Conservation (phyloP, 1,140 invertebrate species). For the Trichomalopsis sarcophagae region DNA sequence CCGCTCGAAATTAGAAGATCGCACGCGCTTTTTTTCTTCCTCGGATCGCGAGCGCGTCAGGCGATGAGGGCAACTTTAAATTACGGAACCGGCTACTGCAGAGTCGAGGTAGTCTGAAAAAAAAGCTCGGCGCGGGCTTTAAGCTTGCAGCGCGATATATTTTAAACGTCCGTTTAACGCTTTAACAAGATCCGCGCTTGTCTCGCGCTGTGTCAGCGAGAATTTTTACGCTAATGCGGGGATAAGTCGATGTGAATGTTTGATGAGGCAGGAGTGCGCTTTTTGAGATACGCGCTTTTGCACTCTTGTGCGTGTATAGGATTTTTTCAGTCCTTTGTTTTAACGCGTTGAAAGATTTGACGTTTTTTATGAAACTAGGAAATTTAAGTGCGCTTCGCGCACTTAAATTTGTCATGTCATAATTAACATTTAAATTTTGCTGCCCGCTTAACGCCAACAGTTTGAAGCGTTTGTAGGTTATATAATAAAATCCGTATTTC, state of each 20-base stretch:
- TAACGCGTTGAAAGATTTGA: too few species aligned
- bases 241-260: neutral
- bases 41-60: neutral
- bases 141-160: neutral
- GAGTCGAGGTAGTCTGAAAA: neutral
- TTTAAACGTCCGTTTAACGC: neutral
- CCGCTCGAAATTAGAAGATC: neutral
- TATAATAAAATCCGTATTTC: too few species aligned
- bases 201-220: neutral
- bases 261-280: neutral
- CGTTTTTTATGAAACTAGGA: too few species aligned
- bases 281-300: neutral
- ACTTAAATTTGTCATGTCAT: too few species aligned
- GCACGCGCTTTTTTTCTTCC: neutral
- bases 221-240: neutral
- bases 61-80: conserved; percentile 1
- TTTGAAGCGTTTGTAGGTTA: too few species aligned
- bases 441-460: too few species aligned
- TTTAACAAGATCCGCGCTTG: neutral
- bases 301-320: too few species aligned
- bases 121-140: neutral
- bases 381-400: too few species aligned
- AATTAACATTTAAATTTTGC: too few species aligned
- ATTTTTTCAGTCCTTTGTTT: too few species aligned
- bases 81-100: neutral